Percentiles rank a stretch among this genome's conserved stretches.
phyloP scores from a whole-genome alignment of 2,113 vertebrate species.

The Toxostoma redivivum region DNA sequence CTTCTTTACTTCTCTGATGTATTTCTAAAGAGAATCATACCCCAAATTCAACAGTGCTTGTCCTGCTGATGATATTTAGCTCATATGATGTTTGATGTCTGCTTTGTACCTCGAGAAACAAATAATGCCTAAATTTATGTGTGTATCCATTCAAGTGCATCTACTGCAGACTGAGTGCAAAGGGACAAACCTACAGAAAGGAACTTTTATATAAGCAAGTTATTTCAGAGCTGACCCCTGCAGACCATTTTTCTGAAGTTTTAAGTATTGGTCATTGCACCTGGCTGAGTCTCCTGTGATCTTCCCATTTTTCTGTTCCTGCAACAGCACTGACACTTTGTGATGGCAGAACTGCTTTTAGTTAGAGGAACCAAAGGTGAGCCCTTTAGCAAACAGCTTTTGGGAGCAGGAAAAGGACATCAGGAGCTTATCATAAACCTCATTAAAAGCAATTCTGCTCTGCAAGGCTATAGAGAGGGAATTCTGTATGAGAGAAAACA shows the following conservation, averaged over 20 bases:
- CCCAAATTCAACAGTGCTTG: not conserved
- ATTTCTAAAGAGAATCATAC: not conserved
- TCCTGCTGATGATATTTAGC: not conserved
- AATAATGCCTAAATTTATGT: not conserved
- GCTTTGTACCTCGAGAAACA: not conserved
- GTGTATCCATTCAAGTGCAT: not conserved
- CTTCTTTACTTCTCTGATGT: not conserved
- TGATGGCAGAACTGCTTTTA: not conserved
- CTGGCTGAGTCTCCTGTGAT: not conserved
- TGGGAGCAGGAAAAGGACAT: conserved; percentile 32
- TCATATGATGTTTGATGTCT: not conserved
- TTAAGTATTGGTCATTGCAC: not conserved
- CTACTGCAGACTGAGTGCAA: not conserved
- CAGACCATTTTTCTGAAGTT: not conserved
- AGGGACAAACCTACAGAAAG: not conserved
- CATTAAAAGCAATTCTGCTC: conserved; percentile 26
- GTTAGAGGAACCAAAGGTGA: not conserved
- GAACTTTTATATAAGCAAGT: not conserved
- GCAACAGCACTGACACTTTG: not conserved
- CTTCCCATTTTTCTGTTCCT: not conserved
- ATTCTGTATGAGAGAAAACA: conserved; percentile 4
- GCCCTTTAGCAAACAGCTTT: not conserved
- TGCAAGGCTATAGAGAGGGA: not conserved
- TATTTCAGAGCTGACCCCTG: not conserved
- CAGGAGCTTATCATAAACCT: conserved; percentile 38